Conservation (phyloP, 2,113 vertebrate genomes). For the Ictidomys tridecemlineatus region DNA sequence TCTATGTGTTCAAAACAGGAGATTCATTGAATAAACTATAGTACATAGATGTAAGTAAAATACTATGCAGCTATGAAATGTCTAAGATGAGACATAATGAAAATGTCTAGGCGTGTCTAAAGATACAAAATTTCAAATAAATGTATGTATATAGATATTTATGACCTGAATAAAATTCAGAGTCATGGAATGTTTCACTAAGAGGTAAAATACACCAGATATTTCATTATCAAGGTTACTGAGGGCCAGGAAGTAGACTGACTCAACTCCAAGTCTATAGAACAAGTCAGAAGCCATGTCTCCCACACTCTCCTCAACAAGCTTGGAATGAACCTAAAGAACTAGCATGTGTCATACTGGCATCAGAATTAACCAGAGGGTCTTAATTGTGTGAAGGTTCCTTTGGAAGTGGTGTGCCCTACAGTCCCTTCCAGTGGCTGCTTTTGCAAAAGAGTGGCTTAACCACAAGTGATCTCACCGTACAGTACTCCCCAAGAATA, state of each 20-base stretch:
- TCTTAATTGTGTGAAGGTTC: neutral
- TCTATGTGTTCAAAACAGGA: neutral
- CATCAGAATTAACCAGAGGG: neutral
- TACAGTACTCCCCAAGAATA: neutral
- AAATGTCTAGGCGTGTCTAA: neutral
- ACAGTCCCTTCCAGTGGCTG: neutral
- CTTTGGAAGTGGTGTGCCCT: neutral
- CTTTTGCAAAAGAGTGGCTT: neutral
- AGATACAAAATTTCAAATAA: neutral
- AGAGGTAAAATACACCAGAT: neutral
- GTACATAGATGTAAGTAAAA: neutral
- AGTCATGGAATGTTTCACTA: neutral
- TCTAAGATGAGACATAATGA: neutral
- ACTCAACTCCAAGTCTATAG: neutral
- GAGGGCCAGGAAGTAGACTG: neutral
- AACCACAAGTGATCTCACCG: neutral
- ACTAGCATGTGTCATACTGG: neutral
- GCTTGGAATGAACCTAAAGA: neutral
- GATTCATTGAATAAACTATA: neutral
- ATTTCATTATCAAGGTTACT: neutral
- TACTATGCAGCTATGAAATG: neutral
- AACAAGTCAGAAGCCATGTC: neutral
- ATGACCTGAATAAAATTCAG: neutral
- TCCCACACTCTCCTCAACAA: neutral
- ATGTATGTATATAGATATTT: neutral